Evolutionary conservation across 1,140 invertebrate genomes (phyloP).

Genomic region (Neodiprion virginianus): DNA sequence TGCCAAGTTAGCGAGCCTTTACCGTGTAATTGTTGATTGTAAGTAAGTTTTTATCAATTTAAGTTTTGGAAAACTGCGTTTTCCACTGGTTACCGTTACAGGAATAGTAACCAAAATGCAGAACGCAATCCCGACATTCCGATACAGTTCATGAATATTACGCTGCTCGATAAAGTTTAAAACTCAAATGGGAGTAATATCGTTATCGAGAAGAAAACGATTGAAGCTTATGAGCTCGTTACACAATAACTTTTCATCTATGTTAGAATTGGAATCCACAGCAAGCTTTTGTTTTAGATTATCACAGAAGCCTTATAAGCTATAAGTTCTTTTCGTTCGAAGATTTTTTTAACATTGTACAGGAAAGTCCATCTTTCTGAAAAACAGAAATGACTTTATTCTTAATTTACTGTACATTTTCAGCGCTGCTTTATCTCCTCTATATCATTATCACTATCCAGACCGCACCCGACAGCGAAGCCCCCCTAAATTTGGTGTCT

Average conservation of each 20-base stretch:
- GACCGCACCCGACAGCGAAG: too few species aligned
- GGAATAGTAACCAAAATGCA: constrained; percentile 21
- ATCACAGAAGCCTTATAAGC: constrained; percentile 19
- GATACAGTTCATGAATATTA: constrained; percentile 29
- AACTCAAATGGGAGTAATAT: constrained; percentile 23
- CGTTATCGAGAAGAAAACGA: constrained; percentile 21
- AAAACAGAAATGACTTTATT: neutral
- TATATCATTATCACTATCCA: too few species aligned
- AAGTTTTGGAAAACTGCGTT: constrained; percentile 31
- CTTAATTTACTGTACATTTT: too few species aligned
- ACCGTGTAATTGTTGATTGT: constrained; percentile 30
- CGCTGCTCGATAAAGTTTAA: constrained; percentile 26
- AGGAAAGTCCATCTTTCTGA: constrained; percentile 20
- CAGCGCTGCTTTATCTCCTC: too few species aligned
- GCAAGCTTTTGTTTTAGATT: constrained; percentile 23
- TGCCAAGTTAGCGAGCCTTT: constrained; percentile 23
- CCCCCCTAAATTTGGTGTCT: too few species aligned
- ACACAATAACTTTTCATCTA: constrained; percentile 22
- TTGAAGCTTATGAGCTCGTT: constrained; percentile 28
- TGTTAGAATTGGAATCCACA: constrained; percentile 23
- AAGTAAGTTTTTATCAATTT: constrained; percentile 14
- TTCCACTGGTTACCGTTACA: constrained; percentile 30
- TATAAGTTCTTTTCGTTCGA: constrained; percentile 17
- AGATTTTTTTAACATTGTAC: constrained; percentile 19
- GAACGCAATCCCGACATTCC: constrained; percentile 26